Conservation (phyloP, 1,140 invertebrate species). For the Cardiocondyla obscurior region DNA sequence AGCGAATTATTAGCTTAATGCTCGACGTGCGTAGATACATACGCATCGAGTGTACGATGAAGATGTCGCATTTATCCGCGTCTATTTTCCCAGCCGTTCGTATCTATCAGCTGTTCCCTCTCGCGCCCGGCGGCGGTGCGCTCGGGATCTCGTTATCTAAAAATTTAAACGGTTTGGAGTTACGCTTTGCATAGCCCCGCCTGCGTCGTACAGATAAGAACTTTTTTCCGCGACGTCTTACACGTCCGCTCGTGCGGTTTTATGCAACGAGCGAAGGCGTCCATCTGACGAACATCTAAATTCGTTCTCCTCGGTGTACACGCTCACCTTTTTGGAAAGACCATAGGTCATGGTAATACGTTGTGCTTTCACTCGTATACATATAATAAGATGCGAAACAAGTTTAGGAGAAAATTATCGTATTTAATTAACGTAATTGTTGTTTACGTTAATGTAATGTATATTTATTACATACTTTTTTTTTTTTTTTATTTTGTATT, state of each 20-base stretch:
- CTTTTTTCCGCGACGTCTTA: not conserved
- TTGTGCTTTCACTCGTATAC: not conserved
- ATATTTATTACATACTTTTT: too few species aligned
- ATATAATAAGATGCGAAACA: not conserved
- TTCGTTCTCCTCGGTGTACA: not conserved
- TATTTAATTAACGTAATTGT: not conserved
- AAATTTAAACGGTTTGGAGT: not conserved
- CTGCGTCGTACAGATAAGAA: not conserved
- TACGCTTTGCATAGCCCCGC: not conserved
- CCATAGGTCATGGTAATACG: not conserved
- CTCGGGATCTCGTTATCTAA: not conserved
- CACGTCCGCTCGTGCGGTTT: not conserved
- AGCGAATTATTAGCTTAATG: slow-evolving; percentile 53
- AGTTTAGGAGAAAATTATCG: not conserved
- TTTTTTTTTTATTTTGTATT: too few species aligned
- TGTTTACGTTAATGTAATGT: too few species aligned
- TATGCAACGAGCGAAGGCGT: not conserved
- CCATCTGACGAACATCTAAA: not conserved
- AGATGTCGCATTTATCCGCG: not conserved
- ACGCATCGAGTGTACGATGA: not conserved
- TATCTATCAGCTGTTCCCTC: not conserved
- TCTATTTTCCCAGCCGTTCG: not conserved
- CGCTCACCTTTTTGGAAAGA: not conserved
- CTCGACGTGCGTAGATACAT: not conserved
- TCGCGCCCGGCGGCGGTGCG: not conserved